These are phyloP conservation scores for Drosophila parthenogenetica DNA, from an alignment of 2,888 invertebrate species.

Conservation along the genomic window DNA sequence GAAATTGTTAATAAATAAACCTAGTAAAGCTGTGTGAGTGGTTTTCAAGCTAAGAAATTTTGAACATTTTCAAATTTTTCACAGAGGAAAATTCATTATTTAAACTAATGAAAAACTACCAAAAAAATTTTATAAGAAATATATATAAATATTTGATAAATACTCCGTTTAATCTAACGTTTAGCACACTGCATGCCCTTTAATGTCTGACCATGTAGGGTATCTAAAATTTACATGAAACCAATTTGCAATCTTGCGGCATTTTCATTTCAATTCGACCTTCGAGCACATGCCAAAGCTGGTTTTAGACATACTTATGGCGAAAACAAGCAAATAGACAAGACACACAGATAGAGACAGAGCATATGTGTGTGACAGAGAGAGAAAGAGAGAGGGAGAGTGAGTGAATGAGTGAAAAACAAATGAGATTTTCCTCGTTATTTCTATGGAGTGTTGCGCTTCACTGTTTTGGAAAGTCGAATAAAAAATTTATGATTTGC, in stretches of 20 bases:
- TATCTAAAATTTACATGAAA: slow-evolving; percentile 49
- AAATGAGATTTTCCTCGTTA: slow-evolving; percentile 45
- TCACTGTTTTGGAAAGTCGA: slow-evolving; percentile 14
- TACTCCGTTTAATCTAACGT: not conserved
- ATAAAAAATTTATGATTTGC: slow-evolving; percentile 44
- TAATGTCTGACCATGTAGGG: slow-evolving; percentile 13
- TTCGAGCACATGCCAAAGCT: slow-evolving; percentile 47
- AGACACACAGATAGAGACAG: not conserved
- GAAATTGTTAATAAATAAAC: not conserved
- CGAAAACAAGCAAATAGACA: slow-evolving; percentile 28
- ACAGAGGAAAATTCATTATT: too few species aligned
- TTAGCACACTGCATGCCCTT: not conserved
- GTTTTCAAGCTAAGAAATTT: too few species aligned
- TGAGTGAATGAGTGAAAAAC: slow-evolving; percentile 27
- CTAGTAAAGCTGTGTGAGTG: not conserved
- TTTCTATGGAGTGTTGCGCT: slow-evolving; percentile 22
- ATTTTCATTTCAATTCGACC: slow-evolving; percentile 62
- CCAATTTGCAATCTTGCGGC: slow-evolving; percentile 55
- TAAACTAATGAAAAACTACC: too few species aligned
- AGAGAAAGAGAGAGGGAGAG: not conserved
- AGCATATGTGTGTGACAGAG: not conserved
- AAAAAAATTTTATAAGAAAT: too few species aligned
- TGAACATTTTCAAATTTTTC: too few species aligned
- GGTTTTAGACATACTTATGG: slow-evolving; percentile 38
- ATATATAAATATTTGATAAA: not conserved